These are phyloP conservation scores for Antidorcas marsupialis DNA, from an alignment of 2,113 vertebrate genomes.

Conservation along the genomic window DNA sequence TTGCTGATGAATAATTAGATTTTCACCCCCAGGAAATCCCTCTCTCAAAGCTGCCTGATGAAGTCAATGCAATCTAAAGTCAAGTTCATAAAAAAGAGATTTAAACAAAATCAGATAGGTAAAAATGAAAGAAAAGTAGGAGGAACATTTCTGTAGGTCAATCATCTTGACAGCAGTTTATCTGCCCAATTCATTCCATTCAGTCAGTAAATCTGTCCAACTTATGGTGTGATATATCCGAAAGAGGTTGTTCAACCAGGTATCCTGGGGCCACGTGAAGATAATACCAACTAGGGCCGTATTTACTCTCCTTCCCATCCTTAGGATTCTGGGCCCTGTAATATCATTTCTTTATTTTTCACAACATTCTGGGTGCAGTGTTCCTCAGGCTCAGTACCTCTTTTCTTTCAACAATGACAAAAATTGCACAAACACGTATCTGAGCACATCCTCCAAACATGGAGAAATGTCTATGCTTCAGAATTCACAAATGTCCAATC, in stretches of 20 bases:
- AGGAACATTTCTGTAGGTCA: background rate
- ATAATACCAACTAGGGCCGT: background rate
- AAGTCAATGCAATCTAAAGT: background rate
- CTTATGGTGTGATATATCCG: background rate
- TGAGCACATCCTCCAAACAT: constrained; percentile 40
- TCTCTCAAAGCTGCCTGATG: background rate
- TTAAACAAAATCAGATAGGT: background rate
- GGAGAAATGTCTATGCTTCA: constrained; percentile 36
- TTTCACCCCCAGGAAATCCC: background rate
- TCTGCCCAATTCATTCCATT: background rate
- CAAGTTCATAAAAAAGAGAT: background rate
- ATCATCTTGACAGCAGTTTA: background rate
- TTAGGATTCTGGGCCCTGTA: background rate
- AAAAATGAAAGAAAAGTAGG: background rate
- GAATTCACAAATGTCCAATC: constrained; percentile 35
- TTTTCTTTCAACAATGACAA: constrained; percentile 45
- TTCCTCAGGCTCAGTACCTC: background rate
- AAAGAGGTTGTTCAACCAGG: background rate
- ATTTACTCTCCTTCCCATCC: background rate
- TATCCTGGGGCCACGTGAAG: background rate
- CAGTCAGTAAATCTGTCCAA: background rate
- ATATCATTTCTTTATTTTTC: constrained; percentile 7
- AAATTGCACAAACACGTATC: constrained; percentile 32
- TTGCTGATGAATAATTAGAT: background rate
- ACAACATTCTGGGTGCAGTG: background rate